Conservation (phyloP, 64 coral and sea anemone species). For the Montipora foliosa region DNA sequence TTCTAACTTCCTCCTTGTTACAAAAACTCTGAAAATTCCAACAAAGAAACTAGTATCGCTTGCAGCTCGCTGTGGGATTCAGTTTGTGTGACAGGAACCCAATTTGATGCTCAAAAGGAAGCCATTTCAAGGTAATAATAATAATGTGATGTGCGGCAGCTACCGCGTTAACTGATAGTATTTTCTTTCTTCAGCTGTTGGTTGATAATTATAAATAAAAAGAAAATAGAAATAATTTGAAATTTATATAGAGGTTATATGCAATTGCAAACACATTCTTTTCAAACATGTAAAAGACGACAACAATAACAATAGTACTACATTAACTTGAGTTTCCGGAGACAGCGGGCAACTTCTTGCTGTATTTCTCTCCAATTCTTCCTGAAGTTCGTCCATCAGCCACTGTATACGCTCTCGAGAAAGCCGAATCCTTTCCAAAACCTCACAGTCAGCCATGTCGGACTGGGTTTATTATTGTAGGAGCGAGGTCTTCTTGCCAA, state of each 20-base stretch:
- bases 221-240: not conserved
- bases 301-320: not conserved
- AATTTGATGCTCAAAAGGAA: too few relatives aligned
- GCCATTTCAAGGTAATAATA: too few relatives aligned
- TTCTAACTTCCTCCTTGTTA: too few relatives aligned
- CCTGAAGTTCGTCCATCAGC: not conserved
- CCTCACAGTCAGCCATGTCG: too few relatives aligned
- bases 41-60: too few relatives aligned
- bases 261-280: not conserved
- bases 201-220: not conserved
- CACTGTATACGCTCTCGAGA: not conserved
- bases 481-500: too few relatives aligned
- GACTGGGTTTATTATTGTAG: too few relatives aligned
- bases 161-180: too few relatives aligned
- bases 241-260: not conserved
- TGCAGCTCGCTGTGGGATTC: too few relatives aligned
- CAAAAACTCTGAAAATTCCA: too few relatives aligned
- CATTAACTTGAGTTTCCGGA: not conserved
- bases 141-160: too few relatives aligned
- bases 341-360: constrained; percentile 1
- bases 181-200: not conserved
- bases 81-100: too few relatives aligned
- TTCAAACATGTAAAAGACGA: constrained; percentile 6
- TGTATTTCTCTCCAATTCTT: not conserved
- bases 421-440: not conserved